A percentile compares a stretch with the other conserved stretches of the same genome.
phyloP scores from a whole-genome alignment of 2,888 invertebrate species.

The Leptinotarsa haldemani region DNA sequence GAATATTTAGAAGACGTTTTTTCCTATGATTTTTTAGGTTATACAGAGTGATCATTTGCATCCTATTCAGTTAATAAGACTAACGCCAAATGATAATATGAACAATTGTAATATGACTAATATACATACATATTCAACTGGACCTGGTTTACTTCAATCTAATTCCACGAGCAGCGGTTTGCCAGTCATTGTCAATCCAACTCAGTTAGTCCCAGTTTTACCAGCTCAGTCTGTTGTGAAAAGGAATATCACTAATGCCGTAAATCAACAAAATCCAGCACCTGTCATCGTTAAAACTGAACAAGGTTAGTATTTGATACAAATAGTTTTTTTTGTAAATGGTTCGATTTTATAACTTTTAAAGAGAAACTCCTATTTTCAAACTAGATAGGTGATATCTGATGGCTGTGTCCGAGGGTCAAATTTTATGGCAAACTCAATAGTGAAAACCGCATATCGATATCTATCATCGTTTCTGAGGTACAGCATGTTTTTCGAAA shows the following conservation, averaged over 20 bases:
- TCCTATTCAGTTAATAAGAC: slow-evolving; percentile 55
- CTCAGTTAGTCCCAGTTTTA: slow-evolving; percentile 80
- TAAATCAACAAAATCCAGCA: slow-evolving; percentile 54
- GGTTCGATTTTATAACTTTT: too few relatives aligned
- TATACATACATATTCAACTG: slow-evolving; percentile 53
- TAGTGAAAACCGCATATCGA: too few relatives aligned
- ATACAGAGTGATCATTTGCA: slow-evolving; percentile 62
- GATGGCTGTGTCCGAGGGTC: too few relatives aligned
- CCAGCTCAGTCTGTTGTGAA: slow-evolving; percentile 67
- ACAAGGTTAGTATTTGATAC: slow-evolving; percentile 52
- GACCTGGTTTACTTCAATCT: slow-evolving; percentile 65
- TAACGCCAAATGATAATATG: slow-evolving; percentile 51
- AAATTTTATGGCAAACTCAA: too few relatives aligned
- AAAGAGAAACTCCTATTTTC: too few relatives aligned
- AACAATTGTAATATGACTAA: slow-evolving; percentile 45
- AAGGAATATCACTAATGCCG: slow-evolving; percentile 55
- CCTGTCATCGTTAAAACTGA: slow-evolving; percentile 62
- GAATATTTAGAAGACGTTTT: neutral
- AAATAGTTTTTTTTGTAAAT: neutral
- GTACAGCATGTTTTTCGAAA: too few relatives aligned
- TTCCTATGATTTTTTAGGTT: slow-evolving; percentile 48
- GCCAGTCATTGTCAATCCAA: slow-evolving; percentile 86
- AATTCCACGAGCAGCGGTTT: slow-evolving; percentile 55
- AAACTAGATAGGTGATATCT: too few relatives aligned
- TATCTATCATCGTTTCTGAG: too few relatives aligned